These are phyloP conservation scores for Dugesia japonica DNA, from an alignment of 2,888 invertebrate species.

Conservation along the genomic window DNA sequence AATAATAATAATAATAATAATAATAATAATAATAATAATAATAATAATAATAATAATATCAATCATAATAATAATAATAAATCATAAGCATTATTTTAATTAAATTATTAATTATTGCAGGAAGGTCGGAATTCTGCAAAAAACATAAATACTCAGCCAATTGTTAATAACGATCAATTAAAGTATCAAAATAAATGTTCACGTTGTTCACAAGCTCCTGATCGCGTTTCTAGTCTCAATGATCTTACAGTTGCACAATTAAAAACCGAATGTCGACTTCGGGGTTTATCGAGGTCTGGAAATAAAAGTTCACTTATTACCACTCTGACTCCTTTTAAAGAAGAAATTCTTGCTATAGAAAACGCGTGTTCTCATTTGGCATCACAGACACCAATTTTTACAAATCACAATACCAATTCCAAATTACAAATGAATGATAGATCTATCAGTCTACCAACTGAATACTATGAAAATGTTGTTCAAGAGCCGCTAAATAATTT, in stretches of 20 bases:
- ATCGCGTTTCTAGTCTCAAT: not conserved
- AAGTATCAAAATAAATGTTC: not conserved
- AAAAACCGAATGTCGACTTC: conserved; percentile 11
- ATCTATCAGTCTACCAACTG: not conserved
- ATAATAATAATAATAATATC: no score
- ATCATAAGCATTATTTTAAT: no score
- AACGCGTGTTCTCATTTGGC: not conserved
- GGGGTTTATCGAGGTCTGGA: not conserved
- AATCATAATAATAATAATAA: no score
- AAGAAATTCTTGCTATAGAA: not conserved
- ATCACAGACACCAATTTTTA: not conserved
- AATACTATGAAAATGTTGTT: not conserved
- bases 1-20: no score
- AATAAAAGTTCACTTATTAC: not conserved
- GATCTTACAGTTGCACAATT: not conserved
- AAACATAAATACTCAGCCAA: not conserved
- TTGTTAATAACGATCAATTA: not conserved
- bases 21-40: no score
- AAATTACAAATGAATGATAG: conserved; percentile 6
- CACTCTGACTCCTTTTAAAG: not conserved
- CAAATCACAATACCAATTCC: not conserved
- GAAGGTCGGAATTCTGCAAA: not conserved
- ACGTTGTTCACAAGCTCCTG: not conserved
- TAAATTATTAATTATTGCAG: no score
- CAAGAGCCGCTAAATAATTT: not conserved